phyloP scores from a whole-genome alignment of 1,140 invertebrate genomes.

The Drosophila santomea region DNA sequence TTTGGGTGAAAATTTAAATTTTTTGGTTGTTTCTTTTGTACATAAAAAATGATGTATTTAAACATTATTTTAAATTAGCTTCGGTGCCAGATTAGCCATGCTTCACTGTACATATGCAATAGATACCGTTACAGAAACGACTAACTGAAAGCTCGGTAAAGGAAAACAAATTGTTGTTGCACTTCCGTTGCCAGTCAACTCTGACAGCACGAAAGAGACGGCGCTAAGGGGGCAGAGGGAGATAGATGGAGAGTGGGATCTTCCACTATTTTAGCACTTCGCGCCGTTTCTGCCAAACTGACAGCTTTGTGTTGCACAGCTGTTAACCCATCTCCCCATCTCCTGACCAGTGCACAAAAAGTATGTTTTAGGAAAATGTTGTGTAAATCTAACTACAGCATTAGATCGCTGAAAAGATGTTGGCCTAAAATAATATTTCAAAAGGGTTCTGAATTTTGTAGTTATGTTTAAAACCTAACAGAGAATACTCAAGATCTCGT shows the following conservation, averaged over 20 bases:
- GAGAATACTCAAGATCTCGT: neutral
- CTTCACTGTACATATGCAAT: constrained; percentile 26
- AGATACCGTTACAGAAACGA: constrained; percentile 34
- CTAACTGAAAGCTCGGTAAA: constrained; percentile 42
- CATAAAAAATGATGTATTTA: no score
- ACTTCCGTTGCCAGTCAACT: constrained; percentile 59
- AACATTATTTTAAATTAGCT: no score
- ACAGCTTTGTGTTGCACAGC: constrained; percentile 75
- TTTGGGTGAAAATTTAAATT: no score
- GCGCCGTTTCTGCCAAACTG: constrained; percentile 46
- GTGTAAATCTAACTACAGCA: no score
- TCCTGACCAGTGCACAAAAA: constrained; percentile 18
- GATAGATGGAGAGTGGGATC: constrained; percentile 40
- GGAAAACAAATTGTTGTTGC: constrained; percentile 64
- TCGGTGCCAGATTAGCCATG: neutral
- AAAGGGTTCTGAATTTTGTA: neutral
- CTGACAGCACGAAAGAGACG: constrained; percentile 45
- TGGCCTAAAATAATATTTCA: neutral
- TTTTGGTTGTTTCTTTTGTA: no score
- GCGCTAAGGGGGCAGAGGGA: constrained; percentile 9
- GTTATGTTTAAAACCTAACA: neutral
- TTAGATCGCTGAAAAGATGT: no score
- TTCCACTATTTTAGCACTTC: constrained; percentile 51
- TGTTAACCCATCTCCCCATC: constrained; percentile 25
- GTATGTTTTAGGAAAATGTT: neutral